These are phyloP conservation scores for Drosophila ananassae DNA, from an alignment of 1,140 invertebrate genomes.

Conservation along the genomic window DNA sequence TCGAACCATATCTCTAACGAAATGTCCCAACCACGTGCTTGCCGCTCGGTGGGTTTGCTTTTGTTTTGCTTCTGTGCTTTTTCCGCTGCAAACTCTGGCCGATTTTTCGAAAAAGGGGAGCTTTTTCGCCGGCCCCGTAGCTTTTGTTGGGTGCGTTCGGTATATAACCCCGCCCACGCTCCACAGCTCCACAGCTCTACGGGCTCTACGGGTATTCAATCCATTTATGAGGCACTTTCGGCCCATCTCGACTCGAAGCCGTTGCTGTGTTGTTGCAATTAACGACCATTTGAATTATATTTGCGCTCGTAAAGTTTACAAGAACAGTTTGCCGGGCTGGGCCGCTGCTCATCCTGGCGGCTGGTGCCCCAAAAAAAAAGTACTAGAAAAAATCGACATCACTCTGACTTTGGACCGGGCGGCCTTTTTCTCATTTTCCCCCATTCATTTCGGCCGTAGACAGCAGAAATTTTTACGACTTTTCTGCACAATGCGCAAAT, in stretches of 20 bases:
- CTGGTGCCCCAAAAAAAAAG: neutral
- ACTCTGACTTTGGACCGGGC: neutral
- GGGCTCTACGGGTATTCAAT: conserved; percentile 60
- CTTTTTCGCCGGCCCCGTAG: conserved; percentile 6
- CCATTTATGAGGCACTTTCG: conserved; percentile 77
- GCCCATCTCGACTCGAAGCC: conserved; percentile 60
- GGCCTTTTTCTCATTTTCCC: conserved; percentile 31
- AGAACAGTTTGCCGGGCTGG: conserved; percentile 69
- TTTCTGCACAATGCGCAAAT: conserved; percentile 81
- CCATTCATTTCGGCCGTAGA: conserved; percentile 73
- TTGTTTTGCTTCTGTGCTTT: conserved; percentile 57
- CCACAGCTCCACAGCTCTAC: neutral
- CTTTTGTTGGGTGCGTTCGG: conserved; percentile 16
- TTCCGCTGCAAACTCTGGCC: conserved; percentile 32
- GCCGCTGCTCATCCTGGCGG: conserved; percentile 10
- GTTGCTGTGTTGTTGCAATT: conserved; percentile 76
- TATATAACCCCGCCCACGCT: conserved; percentile 60
- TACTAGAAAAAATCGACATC: neutral
- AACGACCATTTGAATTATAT: conserved; percentile 83
- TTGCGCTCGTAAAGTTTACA: conserved; percentile 83
- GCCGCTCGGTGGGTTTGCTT: conserved; percentile 6
- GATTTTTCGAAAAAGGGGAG: conserved; percentile 25
- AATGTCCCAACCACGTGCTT: conserved; percentile 66
- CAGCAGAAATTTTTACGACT: conserved; percentile 81
- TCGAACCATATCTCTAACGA: conserved; percentile 40